Evolutionary conservation across 1,140 invertebrate genomes (phyloP).

Genomic region (Arion vulgaris): DNA sequence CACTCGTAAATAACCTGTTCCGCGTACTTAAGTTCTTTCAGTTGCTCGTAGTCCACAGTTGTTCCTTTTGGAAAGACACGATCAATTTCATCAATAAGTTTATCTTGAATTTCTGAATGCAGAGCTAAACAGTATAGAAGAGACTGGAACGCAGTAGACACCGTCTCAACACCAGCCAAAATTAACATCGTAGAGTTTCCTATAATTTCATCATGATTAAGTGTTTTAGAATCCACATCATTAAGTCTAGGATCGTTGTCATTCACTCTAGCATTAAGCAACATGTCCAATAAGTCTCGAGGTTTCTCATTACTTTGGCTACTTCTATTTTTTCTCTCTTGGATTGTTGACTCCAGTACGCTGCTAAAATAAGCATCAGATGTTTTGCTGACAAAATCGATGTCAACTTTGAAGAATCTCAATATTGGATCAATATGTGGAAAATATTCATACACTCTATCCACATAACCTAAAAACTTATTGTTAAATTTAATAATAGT

Average conservation of each 20-base stretch:
- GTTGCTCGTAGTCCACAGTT: slow-evolving; percentile 40
- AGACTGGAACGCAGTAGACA: slow-evolving; percentile 80
- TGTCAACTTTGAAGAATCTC: not conserved
- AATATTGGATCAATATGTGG: not conserved
- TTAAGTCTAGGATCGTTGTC: slow-evolving; percentile 3
- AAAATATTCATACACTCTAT: not conserved
- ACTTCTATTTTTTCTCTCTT: not conserved
- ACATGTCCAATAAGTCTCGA: not conserved
- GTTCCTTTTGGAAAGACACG: slow-evolving; percentile 62
- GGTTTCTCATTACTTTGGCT: not conserved
- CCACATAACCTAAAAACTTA: not conserved
- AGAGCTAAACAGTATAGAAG: slow-evolving; percentile 80
- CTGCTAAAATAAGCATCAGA: slow-evolving; percentile 1
- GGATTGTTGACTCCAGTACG: not conserved
- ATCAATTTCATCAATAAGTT: slow-evolving; percentile 77
- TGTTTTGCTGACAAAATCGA: not conserved
- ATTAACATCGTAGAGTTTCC: slow-evolving; percentile 47
- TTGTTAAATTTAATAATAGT: slow-evolving; percentile 43
- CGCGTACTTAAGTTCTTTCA: slow-evolving; percentile 44
- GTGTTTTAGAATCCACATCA: not conserved
- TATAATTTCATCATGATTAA: slow-evolving; percentile 18
- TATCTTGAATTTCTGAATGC: slow-evolving; percentile 78
- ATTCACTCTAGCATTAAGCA: not conserved
- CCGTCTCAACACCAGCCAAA: slow-evolving; percentile 84
- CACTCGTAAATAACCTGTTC: slow-evolving; percentile 47